A percentile compares a stretch with the other conserved stretches of the same genome.
These are phyloP conservation scores for Ceyx melanurus DNA, from an alignment of 2,113 vertebrate genomes.

Conservation along the genomic window DNA sequence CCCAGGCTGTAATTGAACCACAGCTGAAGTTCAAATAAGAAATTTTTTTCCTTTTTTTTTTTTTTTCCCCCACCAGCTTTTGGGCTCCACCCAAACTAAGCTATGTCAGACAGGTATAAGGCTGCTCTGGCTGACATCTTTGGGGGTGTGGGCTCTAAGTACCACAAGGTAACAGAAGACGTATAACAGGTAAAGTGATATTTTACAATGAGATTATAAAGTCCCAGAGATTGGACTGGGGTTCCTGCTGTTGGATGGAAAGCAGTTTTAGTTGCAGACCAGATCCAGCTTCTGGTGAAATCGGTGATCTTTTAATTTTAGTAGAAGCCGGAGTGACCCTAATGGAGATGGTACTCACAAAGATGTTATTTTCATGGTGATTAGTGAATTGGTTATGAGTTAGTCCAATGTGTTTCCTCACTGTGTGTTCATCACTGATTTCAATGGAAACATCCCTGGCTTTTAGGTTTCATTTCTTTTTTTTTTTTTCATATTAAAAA, in stretches of 20 bases:
- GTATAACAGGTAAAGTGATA: neutral
- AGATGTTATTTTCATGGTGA: neutral
- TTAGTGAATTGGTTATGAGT: neutral
- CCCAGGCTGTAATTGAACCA: neutral
- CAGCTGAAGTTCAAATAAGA: constrained; percentile 23
- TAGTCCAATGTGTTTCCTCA: neutral
- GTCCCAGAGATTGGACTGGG: neutral
- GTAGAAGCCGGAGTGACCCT: neutral
- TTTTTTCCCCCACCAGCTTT: neutral
- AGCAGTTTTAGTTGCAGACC: neutral
- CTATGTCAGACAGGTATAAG: neutral
- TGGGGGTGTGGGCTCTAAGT: neutral
- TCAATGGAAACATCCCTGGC: neutral
- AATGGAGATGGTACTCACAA: neutral
- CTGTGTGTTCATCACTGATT: neutral
- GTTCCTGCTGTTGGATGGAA: neutral
- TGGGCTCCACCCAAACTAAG: neutral
- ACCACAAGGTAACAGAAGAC: neutral
- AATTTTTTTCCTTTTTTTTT: neutral
- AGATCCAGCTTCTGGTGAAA: neutral
- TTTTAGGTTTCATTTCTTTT: neutral
- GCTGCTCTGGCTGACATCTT: neutral
- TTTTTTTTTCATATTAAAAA: neutral
- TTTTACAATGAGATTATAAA: neutral
- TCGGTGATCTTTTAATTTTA: neutral